Evolutionary conservation across 2,888 invertebrate species (phyloP).

Genomic region (Pheosia tremula): DNA sequence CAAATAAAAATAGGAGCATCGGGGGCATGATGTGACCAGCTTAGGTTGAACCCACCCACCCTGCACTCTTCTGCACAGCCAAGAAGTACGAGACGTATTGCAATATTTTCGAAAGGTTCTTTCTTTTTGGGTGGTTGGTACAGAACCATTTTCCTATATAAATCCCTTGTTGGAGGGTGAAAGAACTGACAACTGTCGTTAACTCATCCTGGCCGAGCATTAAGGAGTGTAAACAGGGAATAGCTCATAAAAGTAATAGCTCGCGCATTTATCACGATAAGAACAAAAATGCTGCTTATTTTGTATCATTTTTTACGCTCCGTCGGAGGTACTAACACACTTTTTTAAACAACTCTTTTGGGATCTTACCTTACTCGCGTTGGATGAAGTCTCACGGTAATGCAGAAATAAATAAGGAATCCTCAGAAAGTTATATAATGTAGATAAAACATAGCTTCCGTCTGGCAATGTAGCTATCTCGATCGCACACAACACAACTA

Average conservation of each 20-base stretch:
- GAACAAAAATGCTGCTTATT: conserved; percentile 30
- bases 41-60: conserved; percentile 40
- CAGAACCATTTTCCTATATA: conserved; percentile 58
- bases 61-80: conserved; percentile 13
- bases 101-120: conserved; percentile 47
- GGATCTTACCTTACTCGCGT: neutral
- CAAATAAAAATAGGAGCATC: conserved; percentile 76
- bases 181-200: conserved; percentile 80
- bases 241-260: conserved; percentile 69
- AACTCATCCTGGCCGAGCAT: conserved; percentile 72
- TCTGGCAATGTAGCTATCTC: neutral
- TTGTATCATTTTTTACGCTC: conserved; percentile 21
- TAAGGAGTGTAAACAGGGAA: conserved; percentile 75
- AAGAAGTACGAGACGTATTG: conserved; percentile 14
- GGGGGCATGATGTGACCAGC: conserved; percentile 51
- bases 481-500: neutral
- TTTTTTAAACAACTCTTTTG: neutral
- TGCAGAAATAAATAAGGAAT: neutral
- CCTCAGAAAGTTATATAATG: neutral
- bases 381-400: neutral
- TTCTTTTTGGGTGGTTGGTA: conserved; percentile 44
- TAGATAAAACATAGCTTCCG: neutral
- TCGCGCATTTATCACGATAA: conserved; percentile 51
- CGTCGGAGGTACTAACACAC: neutral
- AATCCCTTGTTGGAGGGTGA: conserved; percentile 64